Evolutionary conservation across 2,888 invertebrate species (phyloP), one percentile per base, ranked within the genome.

Genomic region (Pardosa pseudoannulata): DNA sequence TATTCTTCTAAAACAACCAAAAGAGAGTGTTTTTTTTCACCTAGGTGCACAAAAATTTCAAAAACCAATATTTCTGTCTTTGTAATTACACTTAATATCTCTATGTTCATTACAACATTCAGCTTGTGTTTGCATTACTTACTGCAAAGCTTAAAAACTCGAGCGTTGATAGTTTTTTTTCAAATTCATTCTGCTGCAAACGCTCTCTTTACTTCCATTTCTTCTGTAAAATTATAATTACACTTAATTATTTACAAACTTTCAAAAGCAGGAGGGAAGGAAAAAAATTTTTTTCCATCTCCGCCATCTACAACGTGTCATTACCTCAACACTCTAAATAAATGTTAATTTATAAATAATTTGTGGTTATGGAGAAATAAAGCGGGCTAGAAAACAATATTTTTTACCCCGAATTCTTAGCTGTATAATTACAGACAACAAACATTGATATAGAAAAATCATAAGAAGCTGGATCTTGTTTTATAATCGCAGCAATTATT

Each of bases 311-410:
- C 19, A 64, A 39, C 64, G 27, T 74, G 64, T 74, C 68, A 62
- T 65, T 67, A 29, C 56, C 32, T 23, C 1, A 56, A 23, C 70
- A 74, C 39, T 62, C 70, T 70, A 41, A 75, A 79, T 79, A 79
- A 75, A 81, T 81, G 81, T 81, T 81, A 81, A 81, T 81, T 70
- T 62, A 31, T 36, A 70, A 81, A 81, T 75, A 81, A 81, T 81
- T 81, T 75, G 23, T 31, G 70, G 75, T 75, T 81, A 70, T 70
- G 19, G 16, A 1, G 23, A n/a, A 67, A 36, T 19, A 67, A 32
- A 32, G 9, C 67, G 23, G 3, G 5, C 56, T 56, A 19, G 56
- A 56, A 56, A 56, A 56, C 16, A 23, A 23, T 56, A 23, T 23
- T 56, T 56, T 19, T 23, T 23, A 2, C 23, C 23, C 16, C 46